Percentiles rank a stretch among this genome's conserved stretches.
phyloP scores from a whole-genome alignment of 2,888 invertebrate species.

The Agrilus biguttatus region DNA sequence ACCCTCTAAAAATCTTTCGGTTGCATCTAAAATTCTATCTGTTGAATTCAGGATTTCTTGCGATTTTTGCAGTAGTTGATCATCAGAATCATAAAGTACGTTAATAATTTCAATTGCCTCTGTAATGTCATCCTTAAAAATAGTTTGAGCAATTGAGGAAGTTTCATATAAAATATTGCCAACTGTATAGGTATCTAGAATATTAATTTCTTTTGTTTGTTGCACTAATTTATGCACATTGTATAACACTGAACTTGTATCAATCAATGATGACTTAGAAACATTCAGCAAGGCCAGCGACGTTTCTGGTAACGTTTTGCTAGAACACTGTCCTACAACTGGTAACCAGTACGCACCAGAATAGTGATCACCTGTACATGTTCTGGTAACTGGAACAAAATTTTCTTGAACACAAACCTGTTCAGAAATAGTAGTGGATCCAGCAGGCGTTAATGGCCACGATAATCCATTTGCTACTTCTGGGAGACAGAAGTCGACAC shows the following conservation, averaged over 20 bases:
- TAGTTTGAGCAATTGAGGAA: conserved; percentile 1
- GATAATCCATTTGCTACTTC: conserved; percentile 11
- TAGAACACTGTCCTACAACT: conserved; percentile 19
- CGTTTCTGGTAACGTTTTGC: not conserved
- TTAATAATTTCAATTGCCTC: conserved; percentile 39
- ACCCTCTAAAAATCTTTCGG: conserved; percentile 40
- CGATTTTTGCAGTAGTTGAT: conserved; percentile 23
- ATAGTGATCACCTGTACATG: conserved; percentile 43
- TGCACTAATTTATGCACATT: too few relatives aligned
- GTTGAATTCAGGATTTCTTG: conserved; percentile 46
- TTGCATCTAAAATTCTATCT: conserved; percentile 44
- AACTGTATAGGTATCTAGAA: conserved; percentile 21
- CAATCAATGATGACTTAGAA: too few relatives aligned
- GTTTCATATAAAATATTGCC: conserved; percentile 15
- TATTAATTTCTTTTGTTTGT: too few relatives aligned
- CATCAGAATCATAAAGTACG: conserved; percentile 22
- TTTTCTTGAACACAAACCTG: conserved; percentile 43
- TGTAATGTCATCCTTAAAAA: conserved; percentile 26
- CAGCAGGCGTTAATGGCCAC: conserved; percentile 38
- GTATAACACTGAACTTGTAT: too few relatives aligned
- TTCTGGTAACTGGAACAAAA: conserved; percentile 41
- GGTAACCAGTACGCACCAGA: conserved; percentile 41
- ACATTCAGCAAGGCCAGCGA: too few relatives aligned
- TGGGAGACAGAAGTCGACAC: conserved; percentile 21
- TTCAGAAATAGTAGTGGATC: conserved; percentile 36